These are phyloP conservation scores for Chesias legatella DNA, from an alignment of 2,888 invertebrate species.

Conservation along the genomic window DNA sequence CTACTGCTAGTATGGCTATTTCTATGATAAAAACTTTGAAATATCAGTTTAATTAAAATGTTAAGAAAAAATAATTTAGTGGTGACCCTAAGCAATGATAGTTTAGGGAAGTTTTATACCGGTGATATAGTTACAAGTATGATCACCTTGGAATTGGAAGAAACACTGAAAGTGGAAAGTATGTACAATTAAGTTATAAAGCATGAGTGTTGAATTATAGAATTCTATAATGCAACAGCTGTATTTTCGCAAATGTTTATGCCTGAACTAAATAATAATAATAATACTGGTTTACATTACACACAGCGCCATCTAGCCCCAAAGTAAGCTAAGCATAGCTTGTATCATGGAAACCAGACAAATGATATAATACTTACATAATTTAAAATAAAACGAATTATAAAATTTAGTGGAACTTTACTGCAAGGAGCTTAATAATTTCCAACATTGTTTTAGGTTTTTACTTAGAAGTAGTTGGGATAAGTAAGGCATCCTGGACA, in stretches of 20 bases:
- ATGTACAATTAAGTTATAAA: slow-evolving; percentile 27
- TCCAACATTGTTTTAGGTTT: slow-evolving; percentile 47
- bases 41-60: slow-evolving; percentile 37
- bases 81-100: slow-evolving; percentile 56
- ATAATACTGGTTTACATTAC: no score
- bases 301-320: no score
- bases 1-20: no score
- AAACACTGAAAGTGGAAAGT: slow-evolving; percentile 56
- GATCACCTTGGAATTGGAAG: slow-evolving; percentile 53
- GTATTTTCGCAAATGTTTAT: no score
- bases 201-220: no score
- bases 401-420: no score
- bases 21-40: not conserved
- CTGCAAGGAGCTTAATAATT: no score
- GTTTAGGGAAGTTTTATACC: slow-evolving; percentile 55
- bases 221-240: slow-evolving; percentile 1
- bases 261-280: no score
- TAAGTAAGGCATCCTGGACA: slow-evolving; percentile 61
- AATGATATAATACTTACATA: no score
- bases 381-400: no score
- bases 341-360: no score
- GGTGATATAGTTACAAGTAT: slow-evolving; percentile 67
- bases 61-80: slow-evolving; percentile 48
- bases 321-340: no score
- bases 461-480: slow-evolving; percentile 53